phyloP scores from a whole-genome alignment of 2,113 vertebrate species.

The Scytalopus superciliaris region DNA sequence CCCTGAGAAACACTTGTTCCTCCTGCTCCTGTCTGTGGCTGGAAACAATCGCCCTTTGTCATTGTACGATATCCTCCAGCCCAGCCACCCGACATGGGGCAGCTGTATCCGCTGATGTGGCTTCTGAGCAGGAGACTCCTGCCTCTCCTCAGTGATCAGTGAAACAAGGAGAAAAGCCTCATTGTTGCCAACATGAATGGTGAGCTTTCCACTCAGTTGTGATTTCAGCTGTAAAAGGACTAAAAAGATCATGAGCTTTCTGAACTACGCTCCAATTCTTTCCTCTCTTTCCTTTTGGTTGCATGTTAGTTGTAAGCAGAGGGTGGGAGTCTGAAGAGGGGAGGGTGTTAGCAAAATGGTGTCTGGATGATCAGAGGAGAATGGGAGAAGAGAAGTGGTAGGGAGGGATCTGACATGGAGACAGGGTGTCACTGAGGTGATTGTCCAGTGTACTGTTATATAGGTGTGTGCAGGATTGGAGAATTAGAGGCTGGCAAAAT shows the following conservation, averaged over 20 bases:
- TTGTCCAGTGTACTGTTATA: background rate
- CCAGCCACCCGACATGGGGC: background rate
- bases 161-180: background rate
- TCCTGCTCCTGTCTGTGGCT: fast-evolving
- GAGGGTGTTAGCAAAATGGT: background rate
- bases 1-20: background rate
- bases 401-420: background rate
- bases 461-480: background rate
- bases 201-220: background rate
- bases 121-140: background rate
- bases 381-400: background rate
- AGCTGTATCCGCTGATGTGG: background rate
- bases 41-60: constrained; percentile 9
- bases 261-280: background rate
- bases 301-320: background rate
- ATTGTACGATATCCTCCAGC: background rate
- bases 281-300: background rate
- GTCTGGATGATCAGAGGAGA: background rate
- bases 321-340: background rate
- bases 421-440: background rate
- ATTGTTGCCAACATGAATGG: background rate
- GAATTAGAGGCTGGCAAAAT: background rate
- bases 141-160: background rate
- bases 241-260: background rate
- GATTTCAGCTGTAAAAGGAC: background rate